Base-by-base conservation (phyloP, 2,888 invertebrate genomes). In the Mesorhabditis spiculigera region DNA sequence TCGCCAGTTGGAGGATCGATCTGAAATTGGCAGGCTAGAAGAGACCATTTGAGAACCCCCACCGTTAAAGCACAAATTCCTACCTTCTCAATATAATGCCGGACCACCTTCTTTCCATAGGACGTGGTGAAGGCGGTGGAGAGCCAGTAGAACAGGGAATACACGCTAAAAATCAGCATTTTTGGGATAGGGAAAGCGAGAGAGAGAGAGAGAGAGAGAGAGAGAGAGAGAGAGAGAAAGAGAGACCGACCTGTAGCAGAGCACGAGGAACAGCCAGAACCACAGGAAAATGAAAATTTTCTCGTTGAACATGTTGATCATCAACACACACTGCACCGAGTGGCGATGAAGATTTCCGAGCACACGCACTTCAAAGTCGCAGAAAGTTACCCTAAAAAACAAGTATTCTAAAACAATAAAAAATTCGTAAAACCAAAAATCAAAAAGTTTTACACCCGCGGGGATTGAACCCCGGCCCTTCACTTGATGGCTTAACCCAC, bases 271-370 rank as follows among this genome's bases (percentile, higher is more conserved):
- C 66, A 85, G 76, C 84, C 86, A 85, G 77, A 81, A 85, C 86
- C 86, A 85, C 4, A 85, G 75, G 62, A 79, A 81, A 28, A 85
- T 77, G 74, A 85, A 85, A 68, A 85, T 85, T 70, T 78, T 78
- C 71, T 79, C 80, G 70, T 78, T 78, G 72, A 76, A 81, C 81
- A 83, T 83, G 75, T 84, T 84, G 71, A 84, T 83, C 83, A 84
- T 83, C 64, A 84, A 73, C 45, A 84, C 84, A 69, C 85, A 85
- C 73, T 85, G 85, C 45, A 85, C 83, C 6, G 85, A 78, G 72
- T 85, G 86, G 5, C 80, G 76, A 70, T 85, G 85, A 10, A 83
- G 75, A 68, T 85, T 86, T 66, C 83, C 84, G 42, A 86, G 73
- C 45, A 82, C 84, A 42, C 86, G 75, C 8, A 85, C 83, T 43